phyloP scores from a whole-genome alignment of 2,797 vertebrate genomes.

The Thamnophis elegans region DNA sequence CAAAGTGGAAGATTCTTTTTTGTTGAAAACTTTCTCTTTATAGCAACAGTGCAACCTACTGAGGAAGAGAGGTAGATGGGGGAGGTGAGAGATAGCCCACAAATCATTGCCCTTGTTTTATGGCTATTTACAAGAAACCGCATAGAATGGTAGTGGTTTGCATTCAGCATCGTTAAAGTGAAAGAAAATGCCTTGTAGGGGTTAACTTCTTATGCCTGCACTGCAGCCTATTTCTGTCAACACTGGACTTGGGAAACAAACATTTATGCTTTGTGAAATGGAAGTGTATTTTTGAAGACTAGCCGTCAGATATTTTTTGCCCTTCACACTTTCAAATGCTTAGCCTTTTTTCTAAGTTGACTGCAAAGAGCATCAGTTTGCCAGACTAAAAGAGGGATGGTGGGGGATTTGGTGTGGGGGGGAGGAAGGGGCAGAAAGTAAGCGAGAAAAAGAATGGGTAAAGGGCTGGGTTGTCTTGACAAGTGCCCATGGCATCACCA shows the following conservation, averaged over 20 bases:
- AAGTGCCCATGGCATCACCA: constrained; percentile 71
- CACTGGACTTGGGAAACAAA: constrained; percentile 75
- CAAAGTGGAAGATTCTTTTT: constrained; percentile 51
- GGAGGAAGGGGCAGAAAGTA: constrained; percentile 34
- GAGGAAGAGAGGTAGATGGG: constrained; percentile 24
- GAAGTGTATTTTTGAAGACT: constrained; percentile 82
- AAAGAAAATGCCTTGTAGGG: constrained; percentile 78
- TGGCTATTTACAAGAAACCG: constrained; percentile 60
- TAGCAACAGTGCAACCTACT: constrained; percentile 52
- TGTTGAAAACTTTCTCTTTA: constrained; percentile 66
- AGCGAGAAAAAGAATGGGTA: background rate
- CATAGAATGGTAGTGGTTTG: constrained; percentile 49
- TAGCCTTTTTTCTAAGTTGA: constrained; percentile 81
- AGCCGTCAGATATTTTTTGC: constrained; percentile 82
- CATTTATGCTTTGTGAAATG: constrained; percentile 82
- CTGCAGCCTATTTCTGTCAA: constrained; percentile 93
- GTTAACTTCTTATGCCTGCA: constrained; percentile 88
- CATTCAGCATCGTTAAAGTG: constrained; percentile 50
- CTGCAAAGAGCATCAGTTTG: constrained; percentile 78
- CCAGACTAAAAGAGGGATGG: constrained; percentile 43
- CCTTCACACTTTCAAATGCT: constrained; percentile 82
- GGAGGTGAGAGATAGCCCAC: constrained; percentile 44
- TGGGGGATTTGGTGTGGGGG: background rate
- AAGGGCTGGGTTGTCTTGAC: constrained; percentile 57
- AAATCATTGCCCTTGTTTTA: constrained; percentile 64